Conservation (phyloP, 2,797 vertebrate species). For the Helarctos malayanus region DNA sequence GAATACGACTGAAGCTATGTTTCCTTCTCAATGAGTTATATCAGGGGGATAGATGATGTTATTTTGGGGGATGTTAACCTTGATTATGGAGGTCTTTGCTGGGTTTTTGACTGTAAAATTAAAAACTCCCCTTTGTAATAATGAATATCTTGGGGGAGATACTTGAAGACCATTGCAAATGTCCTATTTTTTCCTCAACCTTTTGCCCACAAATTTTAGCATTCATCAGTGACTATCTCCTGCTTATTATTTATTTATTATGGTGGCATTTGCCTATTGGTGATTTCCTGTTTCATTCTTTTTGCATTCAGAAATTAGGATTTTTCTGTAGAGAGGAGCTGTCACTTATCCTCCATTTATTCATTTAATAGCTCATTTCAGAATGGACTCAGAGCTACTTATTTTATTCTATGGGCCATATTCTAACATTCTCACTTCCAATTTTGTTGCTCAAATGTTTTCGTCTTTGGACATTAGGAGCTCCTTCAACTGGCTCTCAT, state of each 20-base stretch:
- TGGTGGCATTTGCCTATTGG: not conserved
- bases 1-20: not conserved
- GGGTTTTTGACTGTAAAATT: conserved; percentile 13
- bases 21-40: not conserved
- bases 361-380: not conserved
- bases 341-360: not conserved
- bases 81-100: not conserved
- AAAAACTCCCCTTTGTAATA: conserved; percentile 14
- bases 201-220: conserved; percentile 1
- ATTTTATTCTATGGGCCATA: conserved; percentile 21
- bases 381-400: not conserved
- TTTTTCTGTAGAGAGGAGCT: not conserved
- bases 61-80: not conserved
- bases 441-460: not conserved
- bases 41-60: not conserved
- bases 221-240: not conserved
- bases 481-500: not conserved
- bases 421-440: not conserved
- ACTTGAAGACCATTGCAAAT: not conserved
- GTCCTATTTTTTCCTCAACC: not conserved
- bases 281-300: conserved; percentile 27
- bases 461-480: not conserved
- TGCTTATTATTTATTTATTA: not conserved
- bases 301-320: conserved; percentile 32
- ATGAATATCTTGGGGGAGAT: not conserved